Percentiles rank a stretch among this genome's conserved stretches.
phyloP scores from a whole-genome alignment of 2,797 vertebrate genomes.

The Triplophysa yarkandensis region DNA sequence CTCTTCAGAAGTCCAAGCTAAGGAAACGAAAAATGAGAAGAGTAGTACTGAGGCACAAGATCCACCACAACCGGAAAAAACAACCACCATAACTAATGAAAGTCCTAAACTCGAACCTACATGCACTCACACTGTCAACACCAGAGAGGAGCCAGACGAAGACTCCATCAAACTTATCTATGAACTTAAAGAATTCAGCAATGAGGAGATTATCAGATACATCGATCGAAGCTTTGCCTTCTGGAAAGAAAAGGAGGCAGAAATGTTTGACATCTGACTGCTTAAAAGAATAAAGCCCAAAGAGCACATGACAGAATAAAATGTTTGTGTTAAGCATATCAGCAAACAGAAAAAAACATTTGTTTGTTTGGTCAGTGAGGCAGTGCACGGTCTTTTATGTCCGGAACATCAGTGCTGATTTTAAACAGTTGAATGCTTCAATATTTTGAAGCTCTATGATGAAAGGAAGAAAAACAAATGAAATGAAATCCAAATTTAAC shows the following conservation, averaged over 20 bases:
- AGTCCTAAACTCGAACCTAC: conserved; percentile 22
- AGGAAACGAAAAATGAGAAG: conserved; percentile 29
- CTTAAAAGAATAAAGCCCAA: conserved; percentile 2
- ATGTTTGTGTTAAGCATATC: background rate
- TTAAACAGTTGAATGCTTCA: background rate
- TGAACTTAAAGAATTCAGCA: conserved; percentile 93
- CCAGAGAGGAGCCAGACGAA: conserved; percentile 59
- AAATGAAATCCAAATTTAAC: background rate
- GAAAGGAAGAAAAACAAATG: background rate
- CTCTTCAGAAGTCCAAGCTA: conserved; percentile 1
- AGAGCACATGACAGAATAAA: background rate
- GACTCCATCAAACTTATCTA: conserved; percentile 83
- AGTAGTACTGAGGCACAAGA: conserved; percentile 43
- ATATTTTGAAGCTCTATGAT: background rate
- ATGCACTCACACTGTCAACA: conserved; percentile 39
- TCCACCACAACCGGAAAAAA: conserved; percentile 43
- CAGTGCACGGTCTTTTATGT: background rate
- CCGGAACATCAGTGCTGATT: background rate
- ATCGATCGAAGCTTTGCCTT: conserved; percentile 98
- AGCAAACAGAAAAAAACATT: background rate
- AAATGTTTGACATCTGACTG: conserved; percentile 85
- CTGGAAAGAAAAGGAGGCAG: conserved; percentile 96
- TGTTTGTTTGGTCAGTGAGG: conserved; percentile 1
- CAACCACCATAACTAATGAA: conserved; percentile 55
- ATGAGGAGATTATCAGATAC: conserved; percentile 93